Evolutionary conservation across 2,113 vertebrate genomes (phyloP), one percentile per base, ranked within the genome.

Genomic region (Cyanocitta stelleri): DNA sequence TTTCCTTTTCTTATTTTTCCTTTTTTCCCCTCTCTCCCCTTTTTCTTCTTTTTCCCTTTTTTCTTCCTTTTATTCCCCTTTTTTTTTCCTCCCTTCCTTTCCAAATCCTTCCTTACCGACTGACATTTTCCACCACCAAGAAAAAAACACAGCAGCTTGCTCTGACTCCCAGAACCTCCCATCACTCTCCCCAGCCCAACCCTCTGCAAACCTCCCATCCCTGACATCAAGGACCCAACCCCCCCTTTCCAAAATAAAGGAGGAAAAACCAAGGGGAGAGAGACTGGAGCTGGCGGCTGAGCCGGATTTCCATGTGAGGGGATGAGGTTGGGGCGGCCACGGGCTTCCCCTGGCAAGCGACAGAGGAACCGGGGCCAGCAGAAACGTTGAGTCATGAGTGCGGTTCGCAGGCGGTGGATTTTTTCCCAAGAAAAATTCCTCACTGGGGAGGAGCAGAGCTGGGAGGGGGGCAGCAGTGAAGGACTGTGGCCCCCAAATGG

Each of bases 381-480:
- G 91, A 96, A 96, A 96, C 74, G 95, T 95, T 95, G 95, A 96
- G 95, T 96, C 96, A 95, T 91, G 85, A 84, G 90, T 69, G 91
- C 3, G 43, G 80, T 89, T 95, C 33, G 39, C 81, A 95, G 77
- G 89, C 64, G 0, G 37, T 87, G 87, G 49, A 80, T 74, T 78
- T 85, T 46, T 69, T 48, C 66, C 89, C 39, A 14, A 87, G 49
- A 62, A 68, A 95, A 92, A 91, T 94, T 90, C 91, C 84, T 92
- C 41, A 1, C 41, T 32, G 84, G 84, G 84, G 89, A 91, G 89
- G 76, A 92, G 87, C 51, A 39, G 85, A 61, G 37, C 48, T 51
- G 73, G 29, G n/a, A 49, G 30, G 4, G n/a, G 32, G 3, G 7
- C 30, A 37, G 72, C 41, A 37, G 21, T 51, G 59, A 39, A 77